Conservation (phyloP, 2,113 vertebrate species). For the Microcebus griseorufus region DNA sequence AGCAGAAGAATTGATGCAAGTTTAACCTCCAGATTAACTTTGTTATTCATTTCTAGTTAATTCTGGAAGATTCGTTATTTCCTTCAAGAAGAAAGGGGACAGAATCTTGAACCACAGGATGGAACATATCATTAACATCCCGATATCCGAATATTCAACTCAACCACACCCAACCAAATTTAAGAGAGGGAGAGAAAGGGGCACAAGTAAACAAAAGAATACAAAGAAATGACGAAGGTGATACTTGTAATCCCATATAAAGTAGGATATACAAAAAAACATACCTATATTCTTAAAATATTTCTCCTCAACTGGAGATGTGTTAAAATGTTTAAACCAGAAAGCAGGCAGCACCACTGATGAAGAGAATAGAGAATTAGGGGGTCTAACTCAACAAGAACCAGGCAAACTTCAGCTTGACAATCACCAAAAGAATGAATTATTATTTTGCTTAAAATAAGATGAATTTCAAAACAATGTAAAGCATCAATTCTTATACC, state of each 20-base stretch:
- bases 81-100: not conserved
- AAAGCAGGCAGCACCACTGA: not conserved
- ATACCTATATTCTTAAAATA: not conserved
- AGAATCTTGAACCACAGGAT: not conserved
- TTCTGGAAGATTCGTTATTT: not conserved
- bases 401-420: not conserved
- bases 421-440: not conserved
- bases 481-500: not conserved
- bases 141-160: not conserved
- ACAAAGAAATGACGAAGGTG: not conserved
- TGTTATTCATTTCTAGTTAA: not conserved
- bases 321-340: not conserved
- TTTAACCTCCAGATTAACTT: slow-evolving; percentile 25
- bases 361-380: not conserved
- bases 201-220: not conserved
- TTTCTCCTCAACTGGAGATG: not conserved
- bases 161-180: not conserved
- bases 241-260: not conserved
- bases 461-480: slow-evolving; percentile 30
- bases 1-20: not conserved
- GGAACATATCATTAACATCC: not conserved
- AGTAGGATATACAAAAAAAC: not conserved
- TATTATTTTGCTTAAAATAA: slow-evolving; percentile 5
- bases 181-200: not conserved
- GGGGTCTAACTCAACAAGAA: not conserved